Conservation (phyloP, 2,113 vertebrate species). For the Oncorhynchus keta region DNA sequence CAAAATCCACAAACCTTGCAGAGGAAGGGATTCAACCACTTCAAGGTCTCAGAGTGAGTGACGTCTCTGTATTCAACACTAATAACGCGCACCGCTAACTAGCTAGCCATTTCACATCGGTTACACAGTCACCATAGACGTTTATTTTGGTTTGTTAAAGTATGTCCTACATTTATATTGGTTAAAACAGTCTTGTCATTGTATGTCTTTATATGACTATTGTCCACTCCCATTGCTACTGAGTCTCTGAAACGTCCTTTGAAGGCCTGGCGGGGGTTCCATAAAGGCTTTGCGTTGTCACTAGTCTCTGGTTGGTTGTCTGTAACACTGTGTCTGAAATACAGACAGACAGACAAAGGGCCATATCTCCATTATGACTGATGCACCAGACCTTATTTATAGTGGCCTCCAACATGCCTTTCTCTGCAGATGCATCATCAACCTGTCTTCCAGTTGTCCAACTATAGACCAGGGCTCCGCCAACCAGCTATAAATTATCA, state of each 20-base stretch:
- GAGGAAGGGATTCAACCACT: too few species aligned
- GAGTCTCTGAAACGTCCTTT: constrained; percentile 36
- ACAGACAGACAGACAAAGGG: constrained; percentile 13
- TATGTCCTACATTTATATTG: constrained; percentile 18
- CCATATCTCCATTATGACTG: constrained; percentile 41
- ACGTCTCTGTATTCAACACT: too few species aligned
- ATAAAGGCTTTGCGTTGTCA: constrained; percentile 17
- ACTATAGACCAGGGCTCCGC: not conserved
- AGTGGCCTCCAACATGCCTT: constrained; percentile 39
- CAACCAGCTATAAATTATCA: constrained; percentile 3
- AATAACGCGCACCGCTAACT: too few species aligned
- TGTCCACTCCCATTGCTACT: constrained; percentile 32
- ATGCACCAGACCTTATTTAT: constrained; percentile 45
- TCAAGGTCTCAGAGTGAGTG: too few species aligned
- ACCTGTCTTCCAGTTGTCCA: constrained; percentile 14
- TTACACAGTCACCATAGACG: not conserved
- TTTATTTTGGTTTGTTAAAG: constrained; percentile 3
- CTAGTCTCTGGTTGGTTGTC: not conserved
- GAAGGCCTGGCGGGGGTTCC: constrained; percentile 31
- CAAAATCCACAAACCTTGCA: too few species aligned
- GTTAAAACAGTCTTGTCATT: not conserved
- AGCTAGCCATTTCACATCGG: too few species aligned
- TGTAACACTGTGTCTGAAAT: constrained; percentile 9
- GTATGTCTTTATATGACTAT: constrained; percentile 1
- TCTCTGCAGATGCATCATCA: not conserved